Base-by-base conservation (phyloP, 1,140 invertebrate genomes). In the Achroia grisella region DNA sequence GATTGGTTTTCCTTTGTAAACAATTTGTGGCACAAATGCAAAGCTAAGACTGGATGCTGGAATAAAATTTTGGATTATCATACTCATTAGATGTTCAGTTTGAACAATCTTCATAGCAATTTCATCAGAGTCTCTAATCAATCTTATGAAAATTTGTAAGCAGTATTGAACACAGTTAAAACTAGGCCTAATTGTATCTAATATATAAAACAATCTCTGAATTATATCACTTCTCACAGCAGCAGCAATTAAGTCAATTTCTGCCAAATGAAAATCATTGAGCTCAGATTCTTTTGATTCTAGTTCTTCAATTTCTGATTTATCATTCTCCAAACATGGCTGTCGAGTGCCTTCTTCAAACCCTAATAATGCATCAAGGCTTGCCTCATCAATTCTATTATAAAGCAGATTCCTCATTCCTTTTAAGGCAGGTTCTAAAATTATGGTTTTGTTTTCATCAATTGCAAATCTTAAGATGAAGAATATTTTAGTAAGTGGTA, bases 251-350 rank as follows among this genome's bases (percentile, higher is more conserved):
- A 94, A 76, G 86, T 95, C 93, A 10, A 91, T 86, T 84, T 93
- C 93, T 8, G 92, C 90, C 35, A 97, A 75, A 70, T 97, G 93
- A 68, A 92, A 91, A 88, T 97, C 95, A 75, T 94, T 95, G 35
- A 95, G 85, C 61, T 91, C 90, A 48, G 87, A 83, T 49, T 89
- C 88, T 56, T 91, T 89, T n/a, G 89, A 88, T 1, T 89, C 79
- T 40, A 92, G 87, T 33, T 89, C 76, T 59, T 86, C 82, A 34
- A 88, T 77, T 73, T 84, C 73, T 58, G 81, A 82, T 58, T 86
- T 78, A 43, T 84, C 73, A 48, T 89, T 78, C 73, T 88, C 71
- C 27, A 93, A 64, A 37, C 84, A 89, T 1, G 94, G 91, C 52
- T 92, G 88, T 35, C 89, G 83, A 28, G 89, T 72, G 10, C 90